These are phyloP conservation scores for Lytechinus variegatus DNA, from an alignment of 35 echinoderm and acorn worm species.

Conservation along the genomic window DNA sequence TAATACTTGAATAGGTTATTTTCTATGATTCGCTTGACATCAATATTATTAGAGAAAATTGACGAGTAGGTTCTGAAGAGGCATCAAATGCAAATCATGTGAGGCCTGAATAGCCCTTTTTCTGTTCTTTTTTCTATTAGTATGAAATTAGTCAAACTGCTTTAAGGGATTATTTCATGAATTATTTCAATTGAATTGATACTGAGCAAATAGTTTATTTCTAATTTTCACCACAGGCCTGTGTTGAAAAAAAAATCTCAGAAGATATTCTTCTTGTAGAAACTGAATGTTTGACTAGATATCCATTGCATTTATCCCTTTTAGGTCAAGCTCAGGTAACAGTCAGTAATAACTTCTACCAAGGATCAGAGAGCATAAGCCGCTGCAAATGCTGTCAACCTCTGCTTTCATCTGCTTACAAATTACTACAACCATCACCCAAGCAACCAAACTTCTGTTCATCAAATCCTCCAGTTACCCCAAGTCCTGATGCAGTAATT, in stretches of 20 bases:
- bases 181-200: no score
- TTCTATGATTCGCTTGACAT: no score
- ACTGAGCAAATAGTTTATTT: no score
- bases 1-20: no score
- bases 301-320: background rate
- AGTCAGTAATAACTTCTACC: constrained; percentile 53
- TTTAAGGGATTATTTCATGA: no score
- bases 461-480: background rate
- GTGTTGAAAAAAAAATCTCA: background rate
- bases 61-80: no score
- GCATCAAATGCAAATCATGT: no score
- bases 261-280: background rate
- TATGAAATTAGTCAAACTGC: no score
- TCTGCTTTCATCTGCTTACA: constrained; percentile 57
- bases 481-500: constrained; percentile 44
- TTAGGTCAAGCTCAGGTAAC: constrained; percentile 62
- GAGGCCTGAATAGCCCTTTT: no score
- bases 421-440: constrained; percentile 63
- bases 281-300: background rate
- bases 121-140: no score
- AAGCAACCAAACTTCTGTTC: constrained; percentile 68
- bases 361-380: constrained; percentile 70
- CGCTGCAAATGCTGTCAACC: constrained; percentile 68
- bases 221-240: no score
- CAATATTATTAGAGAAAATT: no score